A percentile compares a stretch with the other conserved stretches of the same genome.
phyloP scores from a whole-genome alignment of 2,888 invertebrate genomes.

The Acleris emargana region DNA sequence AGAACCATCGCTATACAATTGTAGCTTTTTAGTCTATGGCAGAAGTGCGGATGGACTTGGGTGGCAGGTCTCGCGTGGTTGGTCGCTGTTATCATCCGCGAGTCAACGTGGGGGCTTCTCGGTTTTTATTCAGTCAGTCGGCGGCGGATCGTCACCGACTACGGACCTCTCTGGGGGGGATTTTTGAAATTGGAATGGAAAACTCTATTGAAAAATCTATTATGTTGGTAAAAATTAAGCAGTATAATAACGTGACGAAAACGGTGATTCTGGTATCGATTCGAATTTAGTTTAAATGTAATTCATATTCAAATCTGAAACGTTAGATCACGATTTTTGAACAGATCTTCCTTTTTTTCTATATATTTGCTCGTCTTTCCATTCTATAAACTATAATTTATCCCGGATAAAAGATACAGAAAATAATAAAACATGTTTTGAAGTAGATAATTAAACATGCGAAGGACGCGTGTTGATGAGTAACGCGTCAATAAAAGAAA shows the following conservation, averaged over 20 bases:
- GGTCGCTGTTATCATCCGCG: conserved; percentile 59
- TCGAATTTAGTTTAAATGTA: too few species aligned
- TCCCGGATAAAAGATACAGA: too few species aligned
- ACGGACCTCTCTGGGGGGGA: conserved; percentile 52
- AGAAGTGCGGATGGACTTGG: conserved; percentile 24
- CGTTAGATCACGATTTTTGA: too few species aligned
- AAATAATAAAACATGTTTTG: background rate
- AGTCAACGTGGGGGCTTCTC: conserved; percentile 68
- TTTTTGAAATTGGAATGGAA: conserved; percentile 37
- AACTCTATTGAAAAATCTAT: background rate
- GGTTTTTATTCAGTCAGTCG: conserved; percentile 61
- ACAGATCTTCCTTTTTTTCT: too few species aligned
- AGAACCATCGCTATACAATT: conserved; percentile 41
- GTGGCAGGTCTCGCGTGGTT: conserved; percentile 48
- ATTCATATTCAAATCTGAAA: too few species aligned
- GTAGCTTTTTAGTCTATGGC: background rate
- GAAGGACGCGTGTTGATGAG: conserved; percentile 9
- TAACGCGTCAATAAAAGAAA: conserved; percentile 26
- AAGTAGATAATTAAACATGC: conserved; percentile 8
- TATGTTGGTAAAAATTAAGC: background rate
- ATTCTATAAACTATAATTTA: too few species aligned
- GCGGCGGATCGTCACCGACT: conserved; percentile 75
- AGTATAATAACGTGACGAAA: too few species aligned
- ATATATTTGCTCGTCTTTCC: too few species aligned
- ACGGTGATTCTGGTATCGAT: too few species aligned